These are phyloP conservation scores for Desmodus rotundus DNA, from an alignment of 2,113 vertebrate species.

Conservation along the genomic window DNA sequence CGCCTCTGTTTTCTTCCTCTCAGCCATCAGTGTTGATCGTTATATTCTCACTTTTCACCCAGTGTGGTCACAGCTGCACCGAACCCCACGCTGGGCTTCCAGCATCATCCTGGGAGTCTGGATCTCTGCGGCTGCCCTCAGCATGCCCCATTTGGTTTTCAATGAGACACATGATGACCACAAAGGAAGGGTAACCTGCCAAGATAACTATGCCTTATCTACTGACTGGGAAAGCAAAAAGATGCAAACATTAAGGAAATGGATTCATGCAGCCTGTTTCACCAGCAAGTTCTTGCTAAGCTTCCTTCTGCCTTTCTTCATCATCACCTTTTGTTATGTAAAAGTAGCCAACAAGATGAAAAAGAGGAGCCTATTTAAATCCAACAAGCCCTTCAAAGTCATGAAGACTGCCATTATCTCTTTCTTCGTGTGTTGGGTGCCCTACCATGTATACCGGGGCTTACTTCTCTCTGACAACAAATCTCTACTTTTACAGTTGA, in stretches of 20 bases:
- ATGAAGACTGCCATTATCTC: constrained; percentile 82
- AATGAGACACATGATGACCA: constrained; percentile 7
- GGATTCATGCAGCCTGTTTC: constrained; percentile 46
- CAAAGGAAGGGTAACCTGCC: constrained; percentile 36
- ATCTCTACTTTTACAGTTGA: not conserved
- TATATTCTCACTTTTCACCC: constrained; percentile 70
- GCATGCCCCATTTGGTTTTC: constrained; percentile 63
- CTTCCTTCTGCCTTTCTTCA: constrained; percentile 83
- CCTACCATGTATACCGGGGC: constrained; percentile 80
- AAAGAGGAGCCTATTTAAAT: constrained; percentile 80
- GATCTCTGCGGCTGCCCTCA: constrained; percentile 47
- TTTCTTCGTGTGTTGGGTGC: constrained; percentile 88
- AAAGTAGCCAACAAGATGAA: constrained; percentile 81
- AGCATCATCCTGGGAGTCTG: constrained; percentile 53
- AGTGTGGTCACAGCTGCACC: constrained; percentile 63
- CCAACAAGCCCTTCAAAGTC: constrained; percentile 85
- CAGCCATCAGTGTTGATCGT: constrained; percentile 67
- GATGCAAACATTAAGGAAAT: not conserved
- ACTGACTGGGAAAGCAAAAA: constrained; percentile 7
- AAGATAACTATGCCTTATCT: constrained; percentile 58
- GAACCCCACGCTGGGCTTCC: constrained; percentile 45
- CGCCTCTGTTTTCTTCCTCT: constrained; percentile 66
- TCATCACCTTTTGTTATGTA: constrained; percentile 84
- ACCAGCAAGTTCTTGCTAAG: constrained; percentile 69
- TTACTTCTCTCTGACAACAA: constrained; percentile 28